These are phyloP conservation scores for Ariopsis seemanni DNA, from an alignment of 2,113 vertebrate species.

Conservation along the genomic window DNA sequence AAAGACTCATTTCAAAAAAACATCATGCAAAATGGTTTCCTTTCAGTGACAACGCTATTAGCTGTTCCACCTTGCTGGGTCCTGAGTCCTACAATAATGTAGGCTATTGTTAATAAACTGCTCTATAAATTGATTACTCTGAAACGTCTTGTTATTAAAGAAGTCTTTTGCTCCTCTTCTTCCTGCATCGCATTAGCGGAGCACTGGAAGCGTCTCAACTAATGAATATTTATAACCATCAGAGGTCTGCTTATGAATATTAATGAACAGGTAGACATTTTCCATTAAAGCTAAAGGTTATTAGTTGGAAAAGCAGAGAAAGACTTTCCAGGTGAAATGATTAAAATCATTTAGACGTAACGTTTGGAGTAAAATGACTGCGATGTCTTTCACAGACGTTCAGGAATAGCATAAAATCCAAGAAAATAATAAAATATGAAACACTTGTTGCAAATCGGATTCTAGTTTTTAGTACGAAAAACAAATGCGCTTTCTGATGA, in stretches of 20 bases:
- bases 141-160: background rate
- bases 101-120: background rate
- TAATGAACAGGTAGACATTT: background rate
- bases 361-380: background rate
- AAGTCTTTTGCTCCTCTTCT: background rate
- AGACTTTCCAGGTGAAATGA: background rate
- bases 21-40: background rate
- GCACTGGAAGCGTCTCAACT: background rate
- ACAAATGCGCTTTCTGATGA: background rate
- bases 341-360: background rate
- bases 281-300: slow-evolving; percentile 4
- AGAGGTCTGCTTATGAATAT: slow-evolving; percentile 11
- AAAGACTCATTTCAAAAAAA: background rate
- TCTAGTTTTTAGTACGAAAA: background rate
- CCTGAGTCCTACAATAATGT: background rate
- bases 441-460: background rate
- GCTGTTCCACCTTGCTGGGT: background rate
- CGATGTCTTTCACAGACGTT: background rate
- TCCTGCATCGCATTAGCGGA: background rate
- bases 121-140: background rate
- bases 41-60: background rate
- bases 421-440: background rate
- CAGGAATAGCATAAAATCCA: background rate
- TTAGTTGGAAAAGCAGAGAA: background rate
- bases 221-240: background rate